Percentiles rank a stretch among this genome's conserved stretches.
Conservation (phyloP, 2,113 vertebrate genomes). For the Malurus alboscapulatus region DNA sequence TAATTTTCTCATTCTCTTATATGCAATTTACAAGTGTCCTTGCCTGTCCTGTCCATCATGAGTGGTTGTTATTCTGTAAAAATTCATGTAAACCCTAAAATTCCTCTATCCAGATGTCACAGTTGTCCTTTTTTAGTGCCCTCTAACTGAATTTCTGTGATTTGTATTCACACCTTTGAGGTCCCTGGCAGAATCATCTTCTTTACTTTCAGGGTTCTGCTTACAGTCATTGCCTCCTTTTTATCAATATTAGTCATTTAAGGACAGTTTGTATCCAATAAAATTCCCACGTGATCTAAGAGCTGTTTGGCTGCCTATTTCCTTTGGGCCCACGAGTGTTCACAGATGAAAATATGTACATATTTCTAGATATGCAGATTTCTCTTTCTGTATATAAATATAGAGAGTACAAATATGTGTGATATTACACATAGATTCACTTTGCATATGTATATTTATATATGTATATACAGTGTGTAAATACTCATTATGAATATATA, state of each 20-base stretch:
- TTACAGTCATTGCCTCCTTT: background rate
- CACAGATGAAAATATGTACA: background rate
- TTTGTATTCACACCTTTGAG: background rate
- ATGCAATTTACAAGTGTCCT: background rate
- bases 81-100: background rate
- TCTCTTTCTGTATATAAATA: background rate
- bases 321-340: background rate
- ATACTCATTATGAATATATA: background rate
- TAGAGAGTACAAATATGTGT: background rate
- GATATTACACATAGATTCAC: background rate
- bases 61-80: background rate
- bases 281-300: fast-evolving
- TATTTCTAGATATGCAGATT: background rate
- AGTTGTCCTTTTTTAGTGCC: background rate
- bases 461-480: background rate
- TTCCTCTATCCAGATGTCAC: background rate
- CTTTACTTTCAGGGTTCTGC: background rate
- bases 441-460: background rate
- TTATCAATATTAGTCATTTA: background rate
- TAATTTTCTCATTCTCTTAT: background rate
- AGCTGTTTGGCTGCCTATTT: background rate
- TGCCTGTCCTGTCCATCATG: background rate
- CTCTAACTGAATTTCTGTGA: background rate
- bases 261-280: background rate
- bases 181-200: background rate